Evolutionary conservation across 2,888 invertebrate genomes (phyloP), one percentile per base, ranked within the genome.

Genomic region (Acronicta alni): DNA sequence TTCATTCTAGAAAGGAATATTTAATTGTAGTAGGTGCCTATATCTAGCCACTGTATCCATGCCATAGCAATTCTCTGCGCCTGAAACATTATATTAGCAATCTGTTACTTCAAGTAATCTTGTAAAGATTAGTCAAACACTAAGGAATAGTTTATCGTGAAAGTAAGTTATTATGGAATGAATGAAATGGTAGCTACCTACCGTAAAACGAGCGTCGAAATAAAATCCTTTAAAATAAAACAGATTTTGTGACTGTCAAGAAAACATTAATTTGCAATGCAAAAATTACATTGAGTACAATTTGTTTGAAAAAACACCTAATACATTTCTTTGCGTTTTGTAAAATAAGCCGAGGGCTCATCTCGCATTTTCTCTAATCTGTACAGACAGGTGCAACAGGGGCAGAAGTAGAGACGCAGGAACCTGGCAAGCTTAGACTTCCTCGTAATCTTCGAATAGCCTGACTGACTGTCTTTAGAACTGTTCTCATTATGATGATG

Each of bases 311-410:
- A 15, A 49, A 20, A 52, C 41, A 41, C 10, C 16, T 51, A 38
- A 35, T 55, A 60, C 35, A 48, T 44, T 39, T 57, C 67, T 52
- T 67, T 38, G n/a, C 58, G 59, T 39, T 75, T 77, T 17, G 70
- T 49, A 62, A 72, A 71, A 52, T 73, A 75, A 18, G 59, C 45
- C 2, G 77, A 75, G 9, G 70, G 73, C 6, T 88, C 82, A 0
- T 89, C 86, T 18, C 82, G 80, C 80, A 86, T 86, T 64, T 85
- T 91, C 60, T 93, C 93, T 54, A 93, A 77, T 65, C 88, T 84
- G 52, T 93, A 93, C 3, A 93, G 82, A 72, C 93, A 93, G 12
- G 89, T 87, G 70, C 93, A 93, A 77, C 93, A 94, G 1, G 93
- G 91, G 67, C 93, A 93, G 62, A 94, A 94, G 70, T 93, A 93